Base-by-base conservation (phyloP, 2,113 vertebrate species). In the Burhinus oedicnemus region DNA sequence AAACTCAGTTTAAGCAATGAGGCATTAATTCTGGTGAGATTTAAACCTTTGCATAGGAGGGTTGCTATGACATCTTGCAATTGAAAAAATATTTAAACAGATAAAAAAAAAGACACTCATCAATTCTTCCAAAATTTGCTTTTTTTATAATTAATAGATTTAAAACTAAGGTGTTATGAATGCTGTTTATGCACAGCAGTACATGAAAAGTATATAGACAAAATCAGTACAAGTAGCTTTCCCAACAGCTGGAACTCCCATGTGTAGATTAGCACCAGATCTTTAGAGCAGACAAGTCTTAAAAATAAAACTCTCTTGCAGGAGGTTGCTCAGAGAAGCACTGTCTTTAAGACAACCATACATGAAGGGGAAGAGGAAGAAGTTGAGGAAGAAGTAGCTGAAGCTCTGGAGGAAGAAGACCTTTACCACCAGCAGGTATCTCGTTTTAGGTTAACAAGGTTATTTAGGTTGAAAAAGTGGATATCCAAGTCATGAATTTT, bases 321-420 rank as follows among this genome's bases (percentile, higher is more conserved):
- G 99, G 99, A 99, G 78, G 98, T 99, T 87, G 99, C 99, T 90
- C 98, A 98, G 78, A 98, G 99, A 97, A 99, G 95, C 94, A 99
- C 98, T 16, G 98, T 99, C 29, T 99, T 99, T 95, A 98, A 97
- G 92, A 99, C 98, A 11, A 98, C 97, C 90, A 26, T 95, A 66
- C 96, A 75, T n/a, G 98, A 98, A 80, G 97, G 97, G 30, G 98
- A 98, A 14, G 98, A 98, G 9, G 97, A 97, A 9, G 97, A 89
- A 8, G 98, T 97, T 14, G 98, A 98, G 6, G 83, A 95, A 80
- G 95, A 94, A 82, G 69, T 17, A 80, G 64, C n/a, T 83, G 98
- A 98, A 83, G 88, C 93, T 55, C 40, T 97, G 66, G 97, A 98
- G 18, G 98, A 99, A 54, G 98, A 98, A 51, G 97, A 97, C 9